Evolutionary conservation across 2,888 invertebrate genomes (phyloP), one percentile per base, ranked within the genome.

Genomic region (Phragmatobia fuliginosa): DNA sequence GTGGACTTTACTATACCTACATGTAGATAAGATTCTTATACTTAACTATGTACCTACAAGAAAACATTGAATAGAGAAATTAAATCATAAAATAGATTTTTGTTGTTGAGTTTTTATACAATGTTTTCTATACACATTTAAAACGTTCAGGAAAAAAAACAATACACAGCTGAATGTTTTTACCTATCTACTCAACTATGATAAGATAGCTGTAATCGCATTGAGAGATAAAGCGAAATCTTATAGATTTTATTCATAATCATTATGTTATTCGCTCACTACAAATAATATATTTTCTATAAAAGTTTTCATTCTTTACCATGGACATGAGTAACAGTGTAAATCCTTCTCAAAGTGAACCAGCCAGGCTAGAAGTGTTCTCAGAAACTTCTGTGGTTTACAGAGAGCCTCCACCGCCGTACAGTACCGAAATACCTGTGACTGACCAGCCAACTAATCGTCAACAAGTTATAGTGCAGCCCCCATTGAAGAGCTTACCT

Each of bases 321-420:
- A 88, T 89, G 90, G 82, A 81, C 80, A 74, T 76, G 72, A 81
- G 68, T 67, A 84, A 81, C 83, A 80, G 78, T 75, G 80, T 82
- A 10, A 85, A 85, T 75, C 80, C 81, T 58, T 74, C 78, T 58
- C 77, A 80, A 70, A 81, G 78, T 78, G 76, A 74, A 64, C 68
- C 66, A 59, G 80, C 72, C 25, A 80, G 80, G 67, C 79, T 79
- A 65, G 86, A 85, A 63, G 64, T 84, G n/a, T 62, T 75, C 76
- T 71, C 82, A 72, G 89, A 86, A 64, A 79, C 76, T 68, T 72
- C 80, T 2, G 68, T 59, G n/a, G 76, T 77, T 14, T 77, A 83
- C 33, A 79, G 85, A 52, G 90, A 91, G 33, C 90, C 89, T 25
- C 94, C 94, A 10, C 94, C 94, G 2, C 91, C 94, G 0, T 94